Percentiles rank a stretch among this genome's conserved stretches.
These are phyloP conservation scores for Myocastor coypus DNA, from an alignment of 2,113 vertebrate species.

Conservation along the genomic window DNA sequence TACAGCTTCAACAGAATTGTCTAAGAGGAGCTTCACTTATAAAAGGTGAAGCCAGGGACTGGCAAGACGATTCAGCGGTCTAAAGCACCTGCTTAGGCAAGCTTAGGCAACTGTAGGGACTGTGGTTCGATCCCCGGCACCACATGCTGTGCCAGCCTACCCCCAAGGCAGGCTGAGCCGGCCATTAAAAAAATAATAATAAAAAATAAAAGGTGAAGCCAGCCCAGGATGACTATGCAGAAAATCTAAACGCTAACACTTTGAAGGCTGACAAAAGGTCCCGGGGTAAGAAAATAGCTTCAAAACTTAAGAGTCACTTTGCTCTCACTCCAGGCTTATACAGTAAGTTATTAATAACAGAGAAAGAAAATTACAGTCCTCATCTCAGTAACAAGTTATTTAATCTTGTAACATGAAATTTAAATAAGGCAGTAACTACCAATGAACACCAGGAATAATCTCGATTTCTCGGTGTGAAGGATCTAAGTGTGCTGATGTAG, in stretches of 20 bases:
- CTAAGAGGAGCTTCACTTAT: neutral
- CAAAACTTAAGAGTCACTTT: slow-evolving; percentile 29
- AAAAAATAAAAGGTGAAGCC: neutral
- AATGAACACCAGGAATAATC: slow-evolving; percentile 43
- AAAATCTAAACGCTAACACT: neutral
- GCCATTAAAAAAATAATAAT: too few species aligned
- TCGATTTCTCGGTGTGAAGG: slow-evolving; percentile 35
- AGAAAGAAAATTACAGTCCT: slow-evolving; percentile 52
- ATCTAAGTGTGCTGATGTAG: neutral
- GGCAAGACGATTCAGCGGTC: too few species aligned
- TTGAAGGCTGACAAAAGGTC: neutral
- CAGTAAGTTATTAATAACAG: slow-evolving; percentile 41
- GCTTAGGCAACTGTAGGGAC: too few species aligned
- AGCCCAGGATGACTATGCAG: neutral
- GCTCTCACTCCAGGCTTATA: neutral
- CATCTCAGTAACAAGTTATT: slow-evolving; percentile 27
- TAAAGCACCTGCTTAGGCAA: too few species aligned
- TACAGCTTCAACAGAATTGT: neutral
- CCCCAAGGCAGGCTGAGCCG: too few species aligned
- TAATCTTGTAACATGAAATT: neutral
- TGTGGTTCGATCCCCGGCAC: too few species aligned
- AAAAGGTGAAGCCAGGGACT: neutral
- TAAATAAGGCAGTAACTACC: slow-evolving; percentile 53
- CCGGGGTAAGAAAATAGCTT: neutral
- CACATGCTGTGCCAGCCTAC: too few species aligned